Evolutionary conservation across 2,888 invertebrate species (phyloP), one percentile per base, ranked within the genome.

Genomic region (Diploptera punctata): DNA sequence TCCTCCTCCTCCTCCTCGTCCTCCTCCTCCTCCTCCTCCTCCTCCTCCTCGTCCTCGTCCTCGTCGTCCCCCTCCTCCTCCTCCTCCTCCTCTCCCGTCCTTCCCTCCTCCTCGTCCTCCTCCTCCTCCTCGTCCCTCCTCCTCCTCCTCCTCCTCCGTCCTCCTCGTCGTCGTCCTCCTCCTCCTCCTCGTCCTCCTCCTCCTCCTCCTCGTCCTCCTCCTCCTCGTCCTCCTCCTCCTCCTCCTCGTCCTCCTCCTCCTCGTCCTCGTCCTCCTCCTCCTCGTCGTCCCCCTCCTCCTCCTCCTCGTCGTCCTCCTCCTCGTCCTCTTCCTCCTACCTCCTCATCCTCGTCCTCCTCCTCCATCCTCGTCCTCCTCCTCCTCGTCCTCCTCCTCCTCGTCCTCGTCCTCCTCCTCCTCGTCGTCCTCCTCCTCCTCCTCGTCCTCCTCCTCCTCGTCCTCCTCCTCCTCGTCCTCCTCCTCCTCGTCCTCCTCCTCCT

Each of bases 381-480:
- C 43, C 43, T 43, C 13, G 9, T 13, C 43, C 43, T 13, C 13
- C 43, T 13, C 43, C 43, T 7, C 13, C 43, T 13, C 7, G 9
- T 13, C 43, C 43, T 10, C 13, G 43, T 43, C 43, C 43, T 43
- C 43, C 43, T 43, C 43, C 9, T 43, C 43, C 43, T 43, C 43
- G 9, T 13, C 43, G 43, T 13, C 43, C 43, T 43, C 43, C 43
- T 43, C 43, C 43, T 43, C 43, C 9, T 43, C 43, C 43, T 43
- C 43, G 9, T 13, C 43, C 43, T 18, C 29, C 49, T 33, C 24
- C 18, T 2, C 24, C 68, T 38, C 31, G 10, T 9, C 33, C 47
- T 69, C 26, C 33, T 43, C 47, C 29, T 60, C 24, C 21, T n/a
- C 61, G 44, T 49, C 18, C 44, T 61, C 60, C 21, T 60, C 44